Evolutionary conservation across 1,140 invertebrate genomes (phyloP).

Genomic region (Trichomalopsis sarcophagae): DNA sequence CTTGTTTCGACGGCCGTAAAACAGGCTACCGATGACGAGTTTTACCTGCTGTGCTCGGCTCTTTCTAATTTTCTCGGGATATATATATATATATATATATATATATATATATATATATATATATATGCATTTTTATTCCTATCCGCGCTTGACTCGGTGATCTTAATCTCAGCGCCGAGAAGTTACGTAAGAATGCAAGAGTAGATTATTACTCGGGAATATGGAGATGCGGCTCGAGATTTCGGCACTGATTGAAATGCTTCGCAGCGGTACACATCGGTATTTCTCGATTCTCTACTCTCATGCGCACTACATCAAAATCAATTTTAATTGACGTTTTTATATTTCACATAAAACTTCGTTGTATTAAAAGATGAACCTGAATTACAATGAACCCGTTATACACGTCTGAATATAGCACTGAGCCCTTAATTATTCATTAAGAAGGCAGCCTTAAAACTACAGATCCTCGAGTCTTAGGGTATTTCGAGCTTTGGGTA

Average conservation of each 20-base stretch:
- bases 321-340: too few relatives aligned
- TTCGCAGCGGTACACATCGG: background rate
- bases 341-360: too few relatives aligned
- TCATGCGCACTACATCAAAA: too few relatives aligned
- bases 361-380: too few relatives aligned
- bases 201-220: background rate
- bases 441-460: background rate
- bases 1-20: slow-evolving; percentile 65
- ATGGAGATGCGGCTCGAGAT: background rate
- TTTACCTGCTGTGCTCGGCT: slow-evolving; percentile 29
- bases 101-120: too few relatives aligned
- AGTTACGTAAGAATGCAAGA: background rate
- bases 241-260: background rate
- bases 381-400: too few relatives aligned
- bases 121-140: background rate
- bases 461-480: background rate
- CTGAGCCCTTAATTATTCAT: background rate
- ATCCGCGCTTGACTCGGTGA: background rate
- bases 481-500: background rate
- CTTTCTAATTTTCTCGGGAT: background rate
- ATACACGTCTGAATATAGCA: too few relatives aligned
- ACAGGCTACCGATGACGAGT: slow-evolving; percentile 57
- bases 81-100: background rate
- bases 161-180: background rate
- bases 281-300: too few relatives aligned